These are phyloP conservation scores for Druceiella hillmani DNA, from an alignment of 2,888 invertebrate species.

Conservation along the genomic window DNA sequence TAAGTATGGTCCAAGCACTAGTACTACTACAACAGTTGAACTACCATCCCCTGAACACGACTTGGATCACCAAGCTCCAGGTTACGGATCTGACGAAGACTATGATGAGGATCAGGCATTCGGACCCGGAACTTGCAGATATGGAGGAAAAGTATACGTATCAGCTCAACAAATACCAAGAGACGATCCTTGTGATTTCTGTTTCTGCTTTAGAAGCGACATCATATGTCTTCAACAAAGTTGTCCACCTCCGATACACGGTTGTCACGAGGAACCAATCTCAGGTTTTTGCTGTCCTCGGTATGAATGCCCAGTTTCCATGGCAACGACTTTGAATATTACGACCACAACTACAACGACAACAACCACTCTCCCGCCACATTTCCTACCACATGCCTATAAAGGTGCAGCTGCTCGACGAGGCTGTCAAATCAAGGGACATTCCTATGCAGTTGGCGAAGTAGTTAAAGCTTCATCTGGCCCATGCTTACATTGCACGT, in stretches of 20 bases:
- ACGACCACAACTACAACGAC: constrained; percentile 87
- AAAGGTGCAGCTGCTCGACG: constrained; percentile 67
- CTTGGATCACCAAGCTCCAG: constrained; percentile 27
- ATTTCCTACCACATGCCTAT: constrained; percentile 74
- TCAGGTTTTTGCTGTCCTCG: constrained; percentile 92
- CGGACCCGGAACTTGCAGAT: constrained; percentile 87
- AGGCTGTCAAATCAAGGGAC: constrained; percentile 83
- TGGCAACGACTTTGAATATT: constrained; percentile 75
- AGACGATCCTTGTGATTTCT: constrained; percentile 93
- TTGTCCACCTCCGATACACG: constrained; percentile 89
- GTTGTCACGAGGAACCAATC: constrained; percentile 89
- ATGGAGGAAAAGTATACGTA: constrained; percentile 88
- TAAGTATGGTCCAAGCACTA: constrained; percentile 10
- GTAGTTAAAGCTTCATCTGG: constrained; percentile 81
- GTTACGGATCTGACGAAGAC: constrained; percentile 55
- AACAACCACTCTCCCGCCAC: constrained; percentile 78
- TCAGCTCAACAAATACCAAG: constrained; percentile 93
- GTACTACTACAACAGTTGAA: constrained; percentile 32
- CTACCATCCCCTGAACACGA: constrained; percentile 35
- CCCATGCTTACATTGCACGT: constrained; percentile 93
- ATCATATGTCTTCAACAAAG: constrained; percentile 94
- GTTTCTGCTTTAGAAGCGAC: constrained; percentile 94
- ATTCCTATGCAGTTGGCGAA: constrained; percentile 82
- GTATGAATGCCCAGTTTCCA: constrained; percentile 88
- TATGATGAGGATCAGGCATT: constrained; percentile 74